Evolutionary conservation across 2,797 vertebrate genomes (phyloP), one percentile per base, ranked within the genome.

Genomic region (Eurystomus glaucurus): DNA sequence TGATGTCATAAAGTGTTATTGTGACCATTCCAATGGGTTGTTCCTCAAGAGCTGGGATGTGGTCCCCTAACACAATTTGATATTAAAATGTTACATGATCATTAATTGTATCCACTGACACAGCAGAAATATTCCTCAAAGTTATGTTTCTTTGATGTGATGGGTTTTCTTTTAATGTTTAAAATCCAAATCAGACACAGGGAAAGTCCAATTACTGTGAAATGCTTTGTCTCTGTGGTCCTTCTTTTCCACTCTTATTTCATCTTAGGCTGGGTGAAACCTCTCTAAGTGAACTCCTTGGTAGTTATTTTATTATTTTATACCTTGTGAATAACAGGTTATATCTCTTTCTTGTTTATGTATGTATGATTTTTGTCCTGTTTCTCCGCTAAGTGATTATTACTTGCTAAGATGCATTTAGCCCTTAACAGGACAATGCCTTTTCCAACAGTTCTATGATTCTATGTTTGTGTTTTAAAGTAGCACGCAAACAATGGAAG

Each of bases 101-200:
- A 90, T 97, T 96, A 95, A 96, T 91, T 94, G 48, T 87, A 88
- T 90, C 48, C 45, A 96, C 62, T 96, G 95, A 98, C 94, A 96
- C 91, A 96, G 96, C 96, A 98, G 96, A 98, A 97, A 98, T 97
- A 92, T 86, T 97, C 92, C 95, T 97, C 85, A 80, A 93, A 77
- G 20, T 91, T 92, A 37, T 61, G 31, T 77, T 93, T 91, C 46
- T 97, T 89, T 94, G 50, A 58, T 72, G 68, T 50, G 35, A 75
- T 8, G 14, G 7, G 8, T 78, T 55, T 45, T 84, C 65, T 86
- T 80, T 75, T 79, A 46, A 45, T 82, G 25, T 92, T 93, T 95
- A 75, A 96, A 95, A 88, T 90, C 9, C 17, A 95, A 87, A 74
- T 88, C 61, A 93, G 68, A 75, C 52, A 66, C 21, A 74, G 58